Conservation (phyloP, 2,797 vertebrate genomes). For the Melanotaenia boesemani region DNA sequence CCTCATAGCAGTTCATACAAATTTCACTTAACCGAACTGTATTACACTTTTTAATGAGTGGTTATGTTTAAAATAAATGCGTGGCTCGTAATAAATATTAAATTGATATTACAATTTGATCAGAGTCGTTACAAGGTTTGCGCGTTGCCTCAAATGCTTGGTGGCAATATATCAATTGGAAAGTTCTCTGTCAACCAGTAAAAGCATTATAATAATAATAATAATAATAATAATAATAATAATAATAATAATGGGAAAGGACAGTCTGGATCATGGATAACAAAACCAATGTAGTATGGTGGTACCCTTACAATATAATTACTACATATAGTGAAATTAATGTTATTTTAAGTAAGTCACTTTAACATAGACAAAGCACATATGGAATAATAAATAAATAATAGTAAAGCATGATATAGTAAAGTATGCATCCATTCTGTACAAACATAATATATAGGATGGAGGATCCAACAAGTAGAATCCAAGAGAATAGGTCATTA, state of each 20-base stretch:
- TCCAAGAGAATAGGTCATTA: not conserved
- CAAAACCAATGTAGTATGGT: not conserved
- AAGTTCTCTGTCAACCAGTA: constrained; percentile 10
- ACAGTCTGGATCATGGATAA: not conserved
- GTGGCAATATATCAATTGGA: not conserved
- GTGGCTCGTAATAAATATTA: not conserved
- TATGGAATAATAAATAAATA: no score
- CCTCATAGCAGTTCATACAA: no score
- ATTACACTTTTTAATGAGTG: no score
- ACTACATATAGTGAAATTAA: no score
- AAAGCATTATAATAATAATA: not conserved
- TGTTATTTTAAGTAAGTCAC: no score
- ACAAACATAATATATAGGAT: not conserved
- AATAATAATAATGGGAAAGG: no score
- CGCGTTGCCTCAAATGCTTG: not conserved
- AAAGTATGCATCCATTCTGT: no score
- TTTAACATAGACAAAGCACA: no score
- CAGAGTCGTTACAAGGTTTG: constrained; percentile 12
- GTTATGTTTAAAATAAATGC: not conserved
- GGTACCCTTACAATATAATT: not conserved
- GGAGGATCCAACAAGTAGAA: not conserved
- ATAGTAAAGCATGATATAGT: no score
- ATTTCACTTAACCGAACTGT: no score
- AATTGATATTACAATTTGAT: not conserved
- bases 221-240: no score